phyloP scores from a whole-genome alignment of 2,797 vertebrate genomes.

The Sternarchorhynchus goeldii region DNA sequence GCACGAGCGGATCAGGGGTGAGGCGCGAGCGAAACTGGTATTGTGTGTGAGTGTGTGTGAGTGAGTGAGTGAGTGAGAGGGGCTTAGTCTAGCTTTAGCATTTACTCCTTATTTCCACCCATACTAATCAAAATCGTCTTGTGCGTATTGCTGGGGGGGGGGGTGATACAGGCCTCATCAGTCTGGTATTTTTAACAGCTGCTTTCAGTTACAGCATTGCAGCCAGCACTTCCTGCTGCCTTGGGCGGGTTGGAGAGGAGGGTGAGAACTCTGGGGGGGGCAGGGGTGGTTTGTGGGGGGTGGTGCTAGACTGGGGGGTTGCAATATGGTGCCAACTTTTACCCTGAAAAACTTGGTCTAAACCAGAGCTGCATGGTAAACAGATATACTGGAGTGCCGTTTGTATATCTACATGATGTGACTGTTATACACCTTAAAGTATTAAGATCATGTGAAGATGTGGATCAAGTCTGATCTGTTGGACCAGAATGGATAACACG shows the following conservation, averaged over 20 bases:
- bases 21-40: too few relatives aligned
- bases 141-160: conserved; percentile 61
- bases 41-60: too few relatives aligned
- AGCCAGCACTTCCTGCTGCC: conserved; percentile 71
- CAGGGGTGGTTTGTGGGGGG: conserved; percentile 18
- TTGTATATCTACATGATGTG: too few relatives aligned
- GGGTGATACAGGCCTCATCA: conserved; percentile 62
- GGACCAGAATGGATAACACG: too few relatives aligned
- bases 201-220: conserved; percentile 72
- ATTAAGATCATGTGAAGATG: too few relatives aligned
- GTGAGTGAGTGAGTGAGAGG: too few relatives aligned
- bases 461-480: too few relatives aligned
- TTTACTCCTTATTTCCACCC: conserved; percentile 65
- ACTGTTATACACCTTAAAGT: too few relatives aligned
- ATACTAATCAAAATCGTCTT: conserved; percentile 67
- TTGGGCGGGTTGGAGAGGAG: conserved; percentile 56
- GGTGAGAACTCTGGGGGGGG: conserved; percentile 13
- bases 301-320: background rate
- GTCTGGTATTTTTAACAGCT: conserved; percentile 75
- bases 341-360: too few relatives aligned
- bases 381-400: too few relatives aligned
- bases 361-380: too few relatives aligned
- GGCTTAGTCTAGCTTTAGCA: background rate
- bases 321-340: conserved; percentile 19
- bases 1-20: too few relatives aligned